phyloP scores from a whole-genome alignment of 64 coral and sea anemone genomes.

The Catalaphyllia jardinei region DNA sequence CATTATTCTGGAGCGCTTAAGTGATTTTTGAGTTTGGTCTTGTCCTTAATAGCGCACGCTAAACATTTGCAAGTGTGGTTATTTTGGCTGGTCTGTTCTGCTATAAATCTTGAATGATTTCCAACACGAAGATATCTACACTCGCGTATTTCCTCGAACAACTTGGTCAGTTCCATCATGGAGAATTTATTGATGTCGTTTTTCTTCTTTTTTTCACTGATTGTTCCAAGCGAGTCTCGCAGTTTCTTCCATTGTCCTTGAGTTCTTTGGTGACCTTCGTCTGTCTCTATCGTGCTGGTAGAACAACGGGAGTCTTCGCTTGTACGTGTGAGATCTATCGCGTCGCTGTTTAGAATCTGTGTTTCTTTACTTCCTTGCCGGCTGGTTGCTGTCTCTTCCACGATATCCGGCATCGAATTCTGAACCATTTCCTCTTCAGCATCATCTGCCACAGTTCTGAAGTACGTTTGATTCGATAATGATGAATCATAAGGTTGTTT shows the following conservation, averaged over 20 bases:
- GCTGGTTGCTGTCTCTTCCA: not conserved
- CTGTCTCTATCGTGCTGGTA: conserved; percentile 46
- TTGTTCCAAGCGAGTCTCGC: conserved; percentile 56
- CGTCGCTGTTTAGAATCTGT: not conserved
- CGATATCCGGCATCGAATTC: not conserved
- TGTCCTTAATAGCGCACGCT: conserved; percentile 69
- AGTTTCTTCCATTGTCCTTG: conserved; percentile 68
- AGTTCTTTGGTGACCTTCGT: conserved; percentile 56
- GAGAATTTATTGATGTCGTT: conserved; percentile 74
- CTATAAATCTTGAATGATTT: conserved; percentile 62
- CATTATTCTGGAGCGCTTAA: conserved; percentile 68
- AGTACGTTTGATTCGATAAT: not conserved
- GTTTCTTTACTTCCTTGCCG: not conserved
- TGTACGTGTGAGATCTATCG: not conserved
- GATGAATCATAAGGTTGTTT: not conserved
- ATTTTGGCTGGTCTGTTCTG: conserved; percentile 35
- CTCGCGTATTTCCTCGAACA: conserved; percentile 81
- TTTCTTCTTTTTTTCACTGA: conserved; percentile 52
- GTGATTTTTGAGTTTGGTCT: conserved; percentile 73
- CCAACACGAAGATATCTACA: conserved; percentile 86
- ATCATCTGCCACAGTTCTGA: not conserved
- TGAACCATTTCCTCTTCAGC: not conserved
- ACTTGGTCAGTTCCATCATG: conserved; percentile 65
- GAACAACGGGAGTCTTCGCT: not conserved
- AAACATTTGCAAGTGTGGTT: conserved; percentile 69